Evolutionary conservation across 2,888 invertebrate genomes (phyloP), one percentile per base, ranked within the genome.

Genomic region (Drosophila nr. perissopoda): DNA sequence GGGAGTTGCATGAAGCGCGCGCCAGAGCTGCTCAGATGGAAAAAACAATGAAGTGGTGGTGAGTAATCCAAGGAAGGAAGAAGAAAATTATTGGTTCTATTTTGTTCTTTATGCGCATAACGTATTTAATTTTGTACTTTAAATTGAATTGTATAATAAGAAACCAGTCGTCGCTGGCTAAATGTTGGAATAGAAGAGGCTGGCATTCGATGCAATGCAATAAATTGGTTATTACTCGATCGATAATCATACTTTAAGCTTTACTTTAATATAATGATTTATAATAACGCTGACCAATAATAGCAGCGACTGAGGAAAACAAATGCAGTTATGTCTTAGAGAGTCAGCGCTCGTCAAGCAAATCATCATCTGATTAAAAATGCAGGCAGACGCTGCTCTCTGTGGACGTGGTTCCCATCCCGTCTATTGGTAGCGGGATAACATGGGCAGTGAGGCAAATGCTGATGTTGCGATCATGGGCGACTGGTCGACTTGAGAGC

Each of bases 11-110:
- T 91, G 99, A 99, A 91, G 98, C 98, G 0, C 94, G 98, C 80
- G 98, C 98, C 5, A 94, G 99, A 75, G 98, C 98, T 21, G 97
- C 98, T 0, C 99, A 99, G 93, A 99, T 99, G 99, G 99, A 99
- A 93, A 99, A 99, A 93, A 99, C 99, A 0, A 99, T 99, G 99
- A 94, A 98, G 69, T 99, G 99, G 99, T 99, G 96, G 99, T 84
- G 70, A 73, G 87, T 86, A 33, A 13, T 40, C 11, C 10, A 8
- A 29, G 2, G 33, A 57, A 40, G 57, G 10, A 18, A 29, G n/a
- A 36, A 4, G 8, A 13, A 45, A 16, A 45, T 45, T 8, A 16
- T 16, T 25, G 4, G 8, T 21, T 42, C 0, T 21, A 42, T 11
- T 5, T 5, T 33, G 33, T 58, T 52, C 11, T 21, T 31, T 69